A percentile compares a stretch with the other conserved stretches of the same genome.
These are phyloP conservation scores for Corythaeola cristata DNA, from an alignment of 2,113 vertebrate genomes.

Conservation along the genomic window DNA sequence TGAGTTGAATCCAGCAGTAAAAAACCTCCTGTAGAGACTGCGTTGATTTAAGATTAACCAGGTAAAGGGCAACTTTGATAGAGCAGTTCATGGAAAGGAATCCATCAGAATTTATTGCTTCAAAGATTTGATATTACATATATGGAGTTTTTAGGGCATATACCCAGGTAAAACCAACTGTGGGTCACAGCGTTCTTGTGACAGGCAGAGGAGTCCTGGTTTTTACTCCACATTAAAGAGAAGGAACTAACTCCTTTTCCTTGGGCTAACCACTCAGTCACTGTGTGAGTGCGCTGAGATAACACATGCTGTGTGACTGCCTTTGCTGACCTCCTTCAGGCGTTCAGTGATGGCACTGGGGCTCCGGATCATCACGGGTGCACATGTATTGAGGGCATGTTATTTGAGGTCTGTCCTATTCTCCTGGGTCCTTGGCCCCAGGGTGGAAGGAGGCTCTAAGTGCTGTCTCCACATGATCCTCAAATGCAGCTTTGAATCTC, in stretches of 20 bases:
- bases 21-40: constrained; percentile 5
- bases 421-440: not conserved
- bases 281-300: not conserved
- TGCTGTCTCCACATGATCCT: not conserved
- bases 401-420: not conserved
- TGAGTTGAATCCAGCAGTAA: not conserved
- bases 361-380: not conserved
- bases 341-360: not conserved
- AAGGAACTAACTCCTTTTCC: not conserved
- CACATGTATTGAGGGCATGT: not conserved
- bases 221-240: not conserved
- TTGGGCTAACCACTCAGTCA: not conserved
- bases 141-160: constrained; percentile 47
- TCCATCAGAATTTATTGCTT: constrained; percentile 71
- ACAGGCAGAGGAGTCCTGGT: not conserved
- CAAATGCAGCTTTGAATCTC: not conserved
- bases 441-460: not conserved
- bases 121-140: constrained; percentile 62
- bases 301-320: fast-evolving
- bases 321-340: not conserved
- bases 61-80: constrained; percentile 64
- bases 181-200: not conserved
- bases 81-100: constrained; percentile 38
- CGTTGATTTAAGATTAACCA: constrained; percentile 68
- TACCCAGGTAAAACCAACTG: not conserved